A percentile compares a stretch with the other conserved stretches of the same genome.
Evolutionary conservation across 2,888 invertebrate species (phyloP).

Genomic region (Ichneumon xanthorius): DNA sequence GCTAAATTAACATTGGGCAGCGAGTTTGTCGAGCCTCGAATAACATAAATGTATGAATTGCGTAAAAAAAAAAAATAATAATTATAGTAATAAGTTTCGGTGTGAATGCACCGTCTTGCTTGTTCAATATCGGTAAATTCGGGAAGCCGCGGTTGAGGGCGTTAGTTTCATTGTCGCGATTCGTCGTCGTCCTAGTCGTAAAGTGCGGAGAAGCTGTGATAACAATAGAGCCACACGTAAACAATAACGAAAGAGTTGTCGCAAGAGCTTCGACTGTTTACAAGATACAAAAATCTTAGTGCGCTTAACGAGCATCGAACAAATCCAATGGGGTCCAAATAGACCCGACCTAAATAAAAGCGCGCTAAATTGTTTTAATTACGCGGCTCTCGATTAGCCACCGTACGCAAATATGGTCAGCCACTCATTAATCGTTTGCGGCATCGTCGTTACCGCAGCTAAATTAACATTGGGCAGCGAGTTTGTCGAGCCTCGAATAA

Average conservation of each 20-base stretch:
- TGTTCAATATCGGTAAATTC: slow-evolving; percentile 24
- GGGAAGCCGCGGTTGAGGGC: background rate
- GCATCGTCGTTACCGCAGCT: background rate
- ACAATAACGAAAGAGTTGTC: no score
- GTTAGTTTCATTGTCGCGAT: slow-evolving; percentile 30
- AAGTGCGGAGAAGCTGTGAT: slow-evolving; percentile 23
- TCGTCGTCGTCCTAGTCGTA: slow-evolving; percentile 22
- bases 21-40: background rate
- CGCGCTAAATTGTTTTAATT: no score
- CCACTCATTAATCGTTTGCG: background rate
- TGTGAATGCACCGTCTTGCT: slow-evolving; percentile 39
- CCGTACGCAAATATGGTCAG: background rate
- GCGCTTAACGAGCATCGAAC: no score
- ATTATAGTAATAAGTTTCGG: background rate
- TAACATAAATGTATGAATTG: background rate
- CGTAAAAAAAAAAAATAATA: background rate
- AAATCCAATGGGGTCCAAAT: no score
- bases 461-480: background rate
- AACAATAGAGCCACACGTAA: no score
- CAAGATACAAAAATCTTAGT: no score
- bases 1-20: background rate
- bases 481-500: background rate
- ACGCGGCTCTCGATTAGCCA: no score
- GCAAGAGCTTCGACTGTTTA: no score
- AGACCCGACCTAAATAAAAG: no score